Conservation (phyloP, 2,888 invertebrate species). For the Campoplex capitator region DNA sequence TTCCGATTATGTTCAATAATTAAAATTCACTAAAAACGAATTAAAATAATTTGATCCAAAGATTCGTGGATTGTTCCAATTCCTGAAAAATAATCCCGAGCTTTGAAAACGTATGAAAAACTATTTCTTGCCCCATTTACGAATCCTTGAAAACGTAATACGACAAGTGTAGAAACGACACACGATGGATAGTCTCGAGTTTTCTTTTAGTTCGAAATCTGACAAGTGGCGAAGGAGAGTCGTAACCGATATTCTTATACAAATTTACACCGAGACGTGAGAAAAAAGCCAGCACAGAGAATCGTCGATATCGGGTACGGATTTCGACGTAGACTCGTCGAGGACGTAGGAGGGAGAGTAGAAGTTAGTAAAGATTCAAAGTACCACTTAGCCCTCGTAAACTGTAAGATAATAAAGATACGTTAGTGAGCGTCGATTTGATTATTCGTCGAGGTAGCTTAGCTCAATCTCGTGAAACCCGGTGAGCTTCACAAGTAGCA, state of each 20-base stretch:
- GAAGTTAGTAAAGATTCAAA: conserved; percentile 56
- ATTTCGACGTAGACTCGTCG: conserved; percentile 40
- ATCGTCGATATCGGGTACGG: conserved; percentile 26
- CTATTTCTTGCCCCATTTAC: neutral
- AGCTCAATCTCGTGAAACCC: conserved; percentile 12
- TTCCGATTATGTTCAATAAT: no score
- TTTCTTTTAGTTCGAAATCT: neutral
- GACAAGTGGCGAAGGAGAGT: neutral
- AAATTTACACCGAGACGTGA: conserved; percentile 1
- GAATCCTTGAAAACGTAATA: neutral
- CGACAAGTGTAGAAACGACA: neutral
- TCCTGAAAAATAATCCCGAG: neutral
- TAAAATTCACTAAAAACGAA: no score
- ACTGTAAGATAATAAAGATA: conserved; percentile 61
- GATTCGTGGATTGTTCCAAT: no score
- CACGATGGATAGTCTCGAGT: neutral
- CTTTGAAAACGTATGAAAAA: neutral
- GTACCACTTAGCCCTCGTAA: conserved; percentile 64
- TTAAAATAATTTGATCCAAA: no score
- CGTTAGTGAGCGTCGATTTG: conserved; percentile 31
- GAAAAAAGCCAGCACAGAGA: conserved; percentile 19
- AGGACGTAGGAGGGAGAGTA: neutral
- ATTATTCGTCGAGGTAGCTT: conserved; percentile 45
- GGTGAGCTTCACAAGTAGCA: conserved; percentile 19
- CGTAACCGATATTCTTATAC: neutral